Base-by-base conservation (phyloP, 1,140 invertebrate genomes). In the Matsumurasca onukii region DNA sequence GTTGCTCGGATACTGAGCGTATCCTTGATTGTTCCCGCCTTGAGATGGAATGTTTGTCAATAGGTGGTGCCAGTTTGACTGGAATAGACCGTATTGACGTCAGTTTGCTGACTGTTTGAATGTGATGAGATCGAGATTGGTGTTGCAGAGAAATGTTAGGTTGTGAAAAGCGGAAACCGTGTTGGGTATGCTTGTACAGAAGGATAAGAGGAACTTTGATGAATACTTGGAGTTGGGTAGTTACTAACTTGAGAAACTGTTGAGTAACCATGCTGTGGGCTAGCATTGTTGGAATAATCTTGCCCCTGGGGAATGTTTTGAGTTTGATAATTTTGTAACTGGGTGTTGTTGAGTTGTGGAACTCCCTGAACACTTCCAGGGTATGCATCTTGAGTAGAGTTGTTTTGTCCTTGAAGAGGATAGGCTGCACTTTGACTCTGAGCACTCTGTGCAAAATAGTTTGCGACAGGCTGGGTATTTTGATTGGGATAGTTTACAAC, bases 131-230 rank as follows among this genome's bases (percentile, higher is more conserved):
- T 20, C n/a, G 49, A 17, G n/a, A n/a, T n/a, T n/a, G n/a, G n/a
- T 51, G 49, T n/a, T n/a, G n/a, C n/a, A n/a, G n/a, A n/a, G n/a
- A 39, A 17, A 39, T 39, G 34, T 39, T 39, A 17, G 34, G 17
- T 39, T 39, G 5, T 39, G 34, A 39, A n/a, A n/a, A n/a, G n/a
- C n/a, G n/a, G 49, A 51, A 22, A 20, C 24, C 24, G 49, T 3
- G n/a, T n/a, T n/a, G n/a, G 27, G 12, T 39, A 39, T 39, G 34
- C 34, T 39, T 39, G 55, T 27, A 27, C n/a, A 3, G 15, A 59
- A 29, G 55, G 25, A 13, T 59, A 29, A 2, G 25, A 29, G 55
- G 55, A 59, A 59, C 25, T 59, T 59, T 25, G 55, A 24, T 59
- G 15, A 5, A 29, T 12, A 29, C 25, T 27, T 24, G 22, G 5